A percentile compares a stretch with the other conserved stretches of the same genome.
Conservation (phyloP, 1,140 invertebrate genomes). For the Gonioctena quinquepunctata region DNA sequence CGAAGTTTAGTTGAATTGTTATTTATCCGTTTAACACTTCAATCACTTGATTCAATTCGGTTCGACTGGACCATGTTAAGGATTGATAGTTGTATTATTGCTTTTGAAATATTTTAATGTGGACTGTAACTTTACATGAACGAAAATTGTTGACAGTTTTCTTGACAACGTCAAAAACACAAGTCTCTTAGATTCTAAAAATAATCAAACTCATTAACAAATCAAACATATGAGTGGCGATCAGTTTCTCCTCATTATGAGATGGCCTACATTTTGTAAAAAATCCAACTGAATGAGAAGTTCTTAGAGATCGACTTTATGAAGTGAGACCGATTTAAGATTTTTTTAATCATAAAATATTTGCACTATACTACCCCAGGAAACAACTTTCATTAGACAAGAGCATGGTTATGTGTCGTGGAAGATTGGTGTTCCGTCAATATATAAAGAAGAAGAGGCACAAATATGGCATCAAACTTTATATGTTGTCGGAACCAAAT, state of each 20-base stretch:
- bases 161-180: too few relatives aligned
- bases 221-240: neutral
- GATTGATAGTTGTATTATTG: too few relatives aligned
- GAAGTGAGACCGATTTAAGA: constrained; percentile 31
- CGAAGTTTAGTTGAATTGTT: too few relatives aligned
- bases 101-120: too few relatives aligned
- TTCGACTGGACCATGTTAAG: too few relatives aligned
- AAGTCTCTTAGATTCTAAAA: too few relatives aligned
- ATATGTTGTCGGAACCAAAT: constrained; percentile 50
- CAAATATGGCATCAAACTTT: constrained; percentile 36
- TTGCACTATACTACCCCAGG: constrained; percentile 40
- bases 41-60: too few relatives aligned
- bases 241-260: constrained; percentile 32
- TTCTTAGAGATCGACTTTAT: constrained; percentile 17
- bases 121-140: too few relatives aligned
- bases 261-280: constrained; percentile 31
- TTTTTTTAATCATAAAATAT: constrained; percentile 44
- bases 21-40: too few relatives aligned
- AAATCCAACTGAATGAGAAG: constrained; percentile 9
- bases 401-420: constrained; percentile 52
- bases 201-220: too few relatives aligned
- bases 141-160: too few relatives aligned
- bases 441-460: constrained; percentile 19
- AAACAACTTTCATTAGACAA: constrained; percentile 51
- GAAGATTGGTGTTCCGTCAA: constrained; percentile 29